Conservation (phyloP, 2,888 invertebrate species). For the Temnothorax unifasciatus region DNA sequence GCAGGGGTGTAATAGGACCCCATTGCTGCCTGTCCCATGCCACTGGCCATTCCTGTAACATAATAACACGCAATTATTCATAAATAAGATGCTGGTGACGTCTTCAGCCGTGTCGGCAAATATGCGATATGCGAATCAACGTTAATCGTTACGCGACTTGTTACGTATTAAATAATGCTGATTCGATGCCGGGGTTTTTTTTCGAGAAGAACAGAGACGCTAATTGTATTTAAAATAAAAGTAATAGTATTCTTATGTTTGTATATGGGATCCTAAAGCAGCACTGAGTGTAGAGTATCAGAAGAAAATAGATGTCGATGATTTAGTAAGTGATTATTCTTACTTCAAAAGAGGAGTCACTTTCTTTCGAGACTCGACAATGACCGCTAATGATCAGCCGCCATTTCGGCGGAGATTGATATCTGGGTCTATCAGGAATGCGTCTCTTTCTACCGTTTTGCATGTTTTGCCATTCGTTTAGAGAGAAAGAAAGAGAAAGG, state of each 20-base stretch:
- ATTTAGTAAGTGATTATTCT: constrained; percentile 15
- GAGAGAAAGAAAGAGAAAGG: background rate
- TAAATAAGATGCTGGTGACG: constrained; percentile 6
- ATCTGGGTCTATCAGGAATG: constrained; percentile 1
- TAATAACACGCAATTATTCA: background rate
- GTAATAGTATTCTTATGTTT: background rate
- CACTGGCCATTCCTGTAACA: constrained; percentile 90
- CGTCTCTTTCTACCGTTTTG: constrained; percentile 30
- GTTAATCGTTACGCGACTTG: background rate
- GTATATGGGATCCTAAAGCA: background rate
- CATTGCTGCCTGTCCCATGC: constrained; percentile 90
- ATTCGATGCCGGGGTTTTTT: background rate
- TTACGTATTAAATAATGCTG: background rate
- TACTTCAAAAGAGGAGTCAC: background rate
- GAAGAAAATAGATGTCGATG: background rate
- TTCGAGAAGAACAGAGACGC: background rate
- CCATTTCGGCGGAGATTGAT: constrained; percentile 38
- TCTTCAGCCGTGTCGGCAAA: background rate
- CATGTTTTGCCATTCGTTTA: constrained; percentile 18
- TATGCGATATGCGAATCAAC: background rate
- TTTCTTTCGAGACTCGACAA: constrained; percentile 35
- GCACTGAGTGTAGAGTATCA: background rate
- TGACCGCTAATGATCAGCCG: constrained; percentile 33
- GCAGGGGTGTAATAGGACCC: constrained; percentile 90
- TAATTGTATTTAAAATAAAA: constrained; percentile 8